Percentiles rank a stretch among this genome's conserved stretches.
Conservation (phyloP, 2,888 invertebrate species). For the Piscicola geometra region DNA sequence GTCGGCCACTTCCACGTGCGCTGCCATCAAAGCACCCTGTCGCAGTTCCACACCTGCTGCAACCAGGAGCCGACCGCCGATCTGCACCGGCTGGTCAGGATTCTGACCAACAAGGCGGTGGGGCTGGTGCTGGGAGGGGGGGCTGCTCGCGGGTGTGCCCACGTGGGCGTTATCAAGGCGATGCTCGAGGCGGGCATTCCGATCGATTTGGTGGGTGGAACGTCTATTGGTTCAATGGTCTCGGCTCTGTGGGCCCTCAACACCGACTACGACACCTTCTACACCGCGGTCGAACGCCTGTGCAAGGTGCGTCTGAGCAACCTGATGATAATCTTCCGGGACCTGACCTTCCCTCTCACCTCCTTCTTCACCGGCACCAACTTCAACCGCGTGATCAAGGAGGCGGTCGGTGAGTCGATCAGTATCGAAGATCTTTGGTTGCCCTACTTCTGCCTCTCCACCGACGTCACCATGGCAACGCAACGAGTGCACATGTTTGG, state of each 20-base stretch:
- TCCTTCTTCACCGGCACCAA: constrained; percentile 31
- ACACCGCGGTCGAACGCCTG: constrained; percentile 1
- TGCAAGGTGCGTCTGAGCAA: constrained; percentile 19
- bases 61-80: neutral
- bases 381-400: constrained; percentile 29
- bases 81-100: constrained; percentile 28
- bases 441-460: constrained; percentile 36
- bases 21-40: constrained; percentile 11
- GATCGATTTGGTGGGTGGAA: constrained; percentile 34
- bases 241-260: constrained; percentile 33
- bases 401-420: constrained; percentile 26
- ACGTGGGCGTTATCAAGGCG: constrained; percentile 32
- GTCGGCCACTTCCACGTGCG: constrained; percentile 33
- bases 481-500: constrained; percentile 33
- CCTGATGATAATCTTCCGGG: constrained; percentile 26
- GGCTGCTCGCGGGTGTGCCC: constrained; percentile 36
- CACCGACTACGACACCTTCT: constrained; percentile 21
- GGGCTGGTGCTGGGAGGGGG: constrained; percentile 35
- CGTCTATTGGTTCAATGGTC: constrained; percentile 33
- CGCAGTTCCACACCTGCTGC: neutral
- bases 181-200: constrained; percentile 33
- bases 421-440: constrained; percentile 34
- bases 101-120: constrained; percentile 33
- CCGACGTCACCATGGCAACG: constrained; percentile 30
- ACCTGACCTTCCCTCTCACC: constrained; percentile 33